phyloP scores from a whole-genome alignment of 2,113 vertebrate genomes.

The Neolamprologus kungweensis region DNA sequence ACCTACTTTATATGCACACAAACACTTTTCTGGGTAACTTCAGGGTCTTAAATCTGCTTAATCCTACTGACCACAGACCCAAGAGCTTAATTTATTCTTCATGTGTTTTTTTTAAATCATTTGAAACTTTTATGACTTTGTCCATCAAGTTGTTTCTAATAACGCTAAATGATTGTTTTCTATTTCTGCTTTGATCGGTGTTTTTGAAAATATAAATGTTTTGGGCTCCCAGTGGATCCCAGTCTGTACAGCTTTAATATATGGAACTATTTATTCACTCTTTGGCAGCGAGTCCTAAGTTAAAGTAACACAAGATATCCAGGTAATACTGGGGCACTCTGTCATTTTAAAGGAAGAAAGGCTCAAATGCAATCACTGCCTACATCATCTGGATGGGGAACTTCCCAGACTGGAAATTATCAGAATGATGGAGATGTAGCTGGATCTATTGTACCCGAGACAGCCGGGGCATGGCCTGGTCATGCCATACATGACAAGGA shows the following conservation, averaged over 20 bases:
- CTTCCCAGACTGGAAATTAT: background rate
- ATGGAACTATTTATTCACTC: background rate
- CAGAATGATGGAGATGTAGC: background rate
- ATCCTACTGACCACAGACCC: background rate
- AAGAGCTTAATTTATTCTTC: background rate
- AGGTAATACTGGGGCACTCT: background rate
- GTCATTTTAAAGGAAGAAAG: background rate
- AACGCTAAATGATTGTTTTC: background rate
- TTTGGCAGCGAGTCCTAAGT: background rate
- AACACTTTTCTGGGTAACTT: conserved; percentile 29
- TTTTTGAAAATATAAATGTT: background rate
- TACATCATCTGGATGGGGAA: background rate
- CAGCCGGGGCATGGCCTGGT: background rate
- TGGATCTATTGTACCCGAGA: background rate
- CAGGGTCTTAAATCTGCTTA: background rate
- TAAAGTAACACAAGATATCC: background rate
- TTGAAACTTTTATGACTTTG: background rate
- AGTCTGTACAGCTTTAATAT: background rate
- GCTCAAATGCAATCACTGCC: background rate
- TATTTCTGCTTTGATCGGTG: background rate
- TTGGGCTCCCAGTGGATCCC: background rate
- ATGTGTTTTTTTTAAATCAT: background rate
- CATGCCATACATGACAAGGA: background rate
- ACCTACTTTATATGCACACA: conserved; percentile 40
- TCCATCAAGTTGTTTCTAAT: background rate